These are phyloP conservation scores for Icerya purchasi DNA, from an alignment of 2,888 invertebrate genomes.

Conservation along the genomic window DNA sequence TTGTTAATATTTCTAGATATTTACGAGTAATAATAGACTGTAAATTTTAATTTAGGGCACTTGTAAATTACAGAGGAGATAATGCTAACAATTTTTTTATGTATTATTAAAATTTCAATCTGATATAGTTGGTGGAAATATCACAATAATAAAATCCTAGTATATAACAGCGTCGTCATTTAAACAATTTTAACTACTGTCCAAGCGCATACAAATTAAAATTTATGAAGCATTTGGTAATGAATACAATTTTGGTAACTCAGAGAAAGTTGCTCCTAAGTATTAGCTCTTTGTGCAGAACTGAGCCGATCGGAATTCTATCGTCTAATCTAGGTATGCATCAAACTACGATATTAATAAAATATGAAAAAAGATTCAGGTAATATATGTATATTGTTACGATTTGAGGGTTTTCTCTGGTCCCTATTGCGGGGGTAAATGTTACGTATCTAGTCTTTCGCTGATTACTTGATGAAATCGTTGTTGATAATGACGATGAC, in stretches of 20 bases:
- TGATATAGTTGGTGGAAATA: background rate
- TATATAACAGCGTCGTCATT: background rate
- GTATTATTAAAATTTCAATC: background rate
- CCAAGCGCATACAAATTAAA: background rate
- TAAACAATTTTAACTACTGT: background rate
- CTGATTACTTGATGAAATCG: no score
- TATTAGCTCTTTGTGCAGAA: background rate
- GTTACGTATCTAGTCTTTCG: no score
- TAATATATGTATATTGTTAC: no score
- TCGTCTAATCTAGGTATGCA: background rate
- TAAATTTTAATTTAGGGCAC: background rate
- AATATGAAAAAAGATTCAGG: no score
- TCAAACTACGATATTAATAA: background rate
- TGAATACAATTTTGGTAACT: background rate
- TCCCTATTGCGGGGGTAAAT: no score
- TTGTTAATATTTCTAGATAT: background rate
- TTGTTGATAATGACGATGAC: no score
- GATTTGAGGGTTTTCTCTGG: no score
- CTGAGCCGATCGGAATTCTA: background rate
- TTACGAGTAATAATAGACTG: background rate
- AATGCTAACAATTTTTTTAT: background rate
- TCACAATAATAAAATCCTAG: background rate
- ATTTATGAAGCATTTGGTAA: background rate
- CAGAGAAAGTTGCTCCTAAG: background rate
- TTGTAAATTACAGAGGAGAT: background rate